phyloP scores from a whole-genome alignment of 2,113 vertebrate genomes.

The human region DNA sequence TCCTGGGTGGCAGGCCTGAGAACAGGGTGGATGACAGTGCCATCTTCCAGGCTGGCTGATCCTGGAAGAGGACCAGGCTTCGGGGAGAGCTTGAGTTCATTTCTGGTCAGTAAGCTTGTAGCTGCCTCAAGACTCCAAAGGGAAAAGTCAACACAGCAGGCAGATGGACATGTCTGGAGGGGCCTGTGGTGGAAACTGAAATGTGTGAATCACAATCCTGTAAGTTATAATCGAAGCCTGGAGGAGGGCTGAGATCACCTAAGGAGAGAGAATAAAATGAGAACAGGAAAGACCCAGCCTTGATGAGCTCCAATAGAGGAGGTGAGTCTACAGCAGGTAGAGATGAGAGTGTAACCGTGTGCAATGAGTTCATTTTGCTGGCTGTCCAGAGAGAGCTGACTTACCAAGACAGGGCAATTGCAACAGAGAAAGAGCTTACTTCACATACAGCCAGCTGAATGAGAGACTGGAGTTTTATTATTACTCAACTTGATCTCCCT shows the following conservation, averaged over 20 bases:
- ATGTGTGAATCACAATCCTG: background rate
- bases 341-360: too few relatives aligned
- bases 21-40: background rate
- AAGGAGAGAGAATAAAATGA: background rate
- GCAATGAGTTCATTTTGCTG: too few relatives aligned
- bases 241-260: background rate
- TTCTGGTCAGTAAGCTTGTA: background rate
- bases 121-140: background rate
- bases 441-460: too few relatives aligned
- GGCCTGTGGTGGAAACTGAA: background rate
- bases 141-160: background rate
- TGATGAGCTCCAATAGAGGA: background rate
- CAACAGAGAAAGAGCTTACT: too few relatives aligned
- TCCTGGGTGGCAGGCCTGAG: background rate
- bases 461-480: too few relatives aligned
- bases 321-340: too few relatives aligned
- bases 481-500: too few relatives aligned
- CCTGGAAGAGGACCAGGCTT: background rate
- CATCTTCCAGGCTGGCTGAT: background rate
- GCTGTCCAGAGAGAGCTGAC: too few relatives aligned
- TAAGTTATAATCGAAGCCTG: background rate
- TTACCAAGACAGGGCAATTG: too few relatives aligned
- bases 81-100: background rate
- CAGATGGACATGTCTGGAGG: background rate
- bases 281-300: background rate